Evolutionary conservation across 2,113 vertebrate species (phyloP).

Genomic region (Burhinus bistriatus): DNA sequence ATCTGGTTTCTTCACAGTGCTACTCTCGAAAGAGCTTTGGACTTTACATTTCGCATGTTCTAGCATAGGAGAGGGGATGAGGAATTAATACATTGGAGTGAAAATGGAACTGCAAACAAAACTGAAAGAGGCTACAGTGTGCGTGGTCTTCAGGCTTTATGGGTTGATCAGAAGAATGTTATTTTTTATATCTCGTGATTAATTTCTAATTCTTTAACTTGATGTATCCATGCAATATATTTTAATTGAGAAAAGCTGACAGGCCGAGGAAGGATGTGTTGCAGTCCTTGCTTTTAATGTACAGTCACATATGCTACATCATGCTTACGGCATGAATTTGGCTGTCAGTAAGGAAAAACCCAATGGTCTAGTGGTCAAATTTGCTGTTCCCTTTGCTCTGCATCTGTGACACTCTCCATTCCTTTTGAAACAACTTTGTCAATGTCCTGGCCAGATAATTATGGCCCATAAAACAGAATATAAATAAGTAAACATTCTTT

Average conservation of each 20-base stretch:
- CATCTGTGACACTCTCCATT: not conserved
- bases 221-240: not conserved
- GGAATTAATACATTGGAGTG: not conserved
- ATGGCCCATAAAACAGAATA: not conserved
- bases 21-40: not conserved
- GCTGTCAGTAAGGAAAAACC: not conserved
- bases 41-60: not conserved
- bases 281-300: not conserved
- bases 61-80: not conserved
- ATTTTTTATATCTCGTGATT: not conserved
- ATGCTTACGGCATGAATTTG: not conserved
- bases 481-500: not conserved
- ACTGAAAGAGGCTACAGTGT: not conserved
- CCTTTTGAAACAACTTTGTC: not conserved
- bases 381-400: not conserved
- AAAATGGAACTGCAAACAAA: not conserved
- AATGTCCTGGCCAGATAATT: not conserved
- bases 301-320: not conserved
- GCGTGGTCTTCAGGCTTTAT: not conserved
- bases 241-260: constrained; percentile 1
- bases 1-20: not conserved
- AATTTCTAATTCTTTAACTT: not conserved
- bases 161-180: not conserved
- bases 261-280: not conserved
- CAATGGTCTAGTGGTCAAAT: not conserved